Base-by-base conservation (phyloP, 2,888 invertebrate species). In the Nymphalis polychloros region DNA sequence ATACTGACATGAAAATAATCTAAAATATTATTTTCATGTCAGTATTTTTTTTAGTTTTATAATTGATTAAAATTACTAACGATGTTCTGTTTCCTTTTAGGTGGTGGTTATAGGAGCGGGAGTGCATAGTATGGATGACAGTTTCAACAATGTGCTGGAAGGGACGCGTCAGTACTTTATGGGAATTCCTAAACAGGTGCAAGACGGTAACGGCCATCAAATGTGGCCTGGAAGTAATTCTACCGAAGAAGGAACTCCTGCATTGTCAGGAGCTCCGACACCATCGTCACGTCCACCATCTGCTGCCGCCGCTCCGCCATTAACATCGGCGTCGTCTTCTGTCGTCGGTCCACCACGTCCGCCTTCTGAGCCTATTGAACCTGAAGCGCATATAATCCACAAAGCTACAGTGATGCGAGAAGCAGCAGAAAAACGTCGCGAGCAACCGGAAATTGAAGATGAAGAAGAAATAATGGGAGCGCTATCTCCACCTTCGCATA, bases 81-180 rank as follows among this genome's bases (percentile, higher is more conserved):
- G 49, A 19, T 41, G 50, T n/a, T 19, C 55, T 73, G 69, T 73
- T 53, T 59, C 73, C 72, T 76, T 77, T 79, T 63, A 90, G 90
- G 82, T 80, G 74, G 73, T 73, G 79, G 83, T 81, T 78, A 75
- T 78, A 75, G 81, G 76, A 77, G 81, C 77, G 79, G 81, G 83
- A 79, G 74, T 76, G 78, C 84, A 90, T 93, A 95, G 94, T 93
- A 96, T 96, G 96, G 96, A 96, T 94, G 95, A 94, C 89, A 94
- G 94, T 91, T 87, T 90, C 93, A 95, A 95, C 91, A 96, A 96
- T 95, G 95, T 96, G 92, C 93, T 96, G 94, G 96, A 96, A 94
- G 96, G 96, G 90, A 95, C 95, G 86, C 95, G 96, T 86, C 96
- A 96, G 93, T 96, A 95, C 92, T 96, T 96, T 89, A 95, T 96